Conservation (phyloP, 2,797 vertebrate genomes). For the Hypotaenidia philippensis region DNA sequence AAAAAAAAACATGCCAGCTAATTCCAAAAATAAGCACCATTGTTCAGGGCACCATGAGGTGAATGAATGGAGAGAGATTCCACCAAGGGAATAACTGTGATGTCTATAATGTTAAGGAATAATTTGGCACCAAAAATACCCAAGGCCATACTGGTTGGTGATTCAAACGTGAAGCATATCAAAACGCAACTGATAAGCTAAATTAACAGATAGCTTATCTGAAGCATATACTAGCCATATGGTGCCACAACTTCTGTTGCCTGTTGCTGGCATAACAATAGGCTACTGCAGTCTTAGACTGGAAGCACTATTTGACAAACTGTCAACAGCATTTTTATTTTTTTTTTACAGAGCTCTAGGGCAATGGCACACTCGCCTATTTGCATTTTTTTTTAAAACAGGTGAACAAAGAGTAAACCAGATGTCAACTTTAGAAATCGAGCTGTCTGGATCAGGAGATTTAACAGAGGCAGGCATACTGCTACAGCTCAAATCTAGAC, state of each 20-base stretch:
- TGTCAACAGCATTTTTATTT: slow-evolving; percentile 83
- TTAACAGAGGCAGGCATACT: slow-evolving; percentile 77
- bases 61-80: slow-evolving; percentile 68
- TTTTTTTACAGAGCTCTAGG: slow-evolving; percentile 70
- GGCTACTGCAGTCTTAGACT: slow-evolving; percentile 85
- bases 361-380: slow-evolving; percentile 82
- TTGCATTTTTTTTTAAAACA: slow-evolving; percentile 90
- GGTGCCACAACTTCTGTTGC: slow-evolving; percentile 89
- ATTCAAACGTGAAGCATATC: slow-evolving; percentile 88
- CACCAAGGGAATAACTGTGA: slow-evolving; percentile 69
- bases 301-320: slow-evolving; percentile 85
- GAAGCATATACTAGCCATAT: slow-evolving; percentile 96
- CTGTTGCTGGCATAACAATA: slow-evolving; percentile 96
- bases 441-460: slow-evolving; percentile 84
- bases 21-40: slow-evolving; percentile 41
- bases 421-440: slow-evolving; percentile 91
- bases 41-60: slow-evolving; percentile 1
- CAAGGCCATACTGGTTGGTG: slow-evolving; percentile 70
- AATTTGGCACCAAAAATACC: slow-evolving; percentile 70
- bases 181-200: slow-evolving; percentile 88
- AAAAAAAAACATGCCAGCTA: neutral
- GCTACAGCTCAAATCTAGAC: slow-evolving; percentile 81
- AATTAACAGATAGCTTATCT: slow-evolving; percentile 88
- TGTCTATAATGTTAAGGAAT: slow-evolving; percentile 60
- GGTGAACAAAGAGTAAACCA: slow-evolving; percentile 94